A percentile compares a stretch with the other conserved stretches of the same genome.
phyloP scores from a whole-genome alignment of 2,888 invertebrate genomes.

The Choristoneura rosaceana region DNA sequence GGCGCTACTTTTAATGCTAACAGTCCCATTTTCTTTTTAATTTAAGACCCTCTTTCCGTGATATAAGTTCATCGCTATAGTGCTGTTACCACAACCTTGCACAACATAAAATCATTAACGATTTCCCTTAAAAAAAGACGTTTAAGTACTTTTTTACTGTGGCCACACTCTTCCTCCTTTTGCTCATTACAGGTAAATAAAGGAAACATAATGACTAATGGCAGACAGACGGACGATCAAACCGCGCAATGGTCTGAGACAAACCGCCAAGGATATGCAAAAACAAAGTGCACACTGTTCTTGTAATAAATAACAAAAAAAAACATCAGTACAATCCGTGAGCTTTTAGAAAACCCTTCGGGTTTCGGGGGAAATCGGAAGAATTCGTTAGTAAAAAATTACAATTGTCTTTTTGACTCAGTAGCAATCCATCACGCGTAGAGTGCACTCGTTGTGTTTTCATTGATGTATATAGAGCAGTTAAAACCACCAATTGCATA shows the following conservation, averaged over 20 bases:
- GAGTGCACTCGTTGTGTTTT: no score
- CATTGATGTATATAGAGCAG: no score
- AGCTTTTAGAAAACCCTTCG: no score
- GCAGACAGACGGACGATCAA: slow-evolving; percentile 62
- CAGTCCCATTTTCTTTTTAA: no score
- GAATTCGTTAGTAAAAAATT: no score
- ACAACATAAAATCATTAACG: slow-evolving; percentile 1
- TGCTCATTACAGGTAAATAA: slow-evolving; percentile 56
- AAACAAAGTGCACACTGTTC: slow-evolving; percentile 52
- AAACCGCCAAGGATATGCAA: slow-evolving; percentile 75
- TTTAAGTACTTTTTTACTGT: slow-evolving; percentile 17
- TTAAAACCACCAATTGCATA: no score
- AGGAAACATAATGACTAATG: slow-evolving; percentile 61
- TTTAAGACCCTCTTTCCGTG: neutral
- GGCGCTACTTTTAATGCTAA: no score
- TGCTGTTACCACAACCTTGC: slow-evolving; percentile 7
- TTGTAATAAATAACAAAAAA: neutral
- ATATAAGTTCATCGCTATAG: neutral
- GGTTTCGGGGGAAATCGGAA: no score
- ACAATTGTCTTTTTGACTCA: no score
- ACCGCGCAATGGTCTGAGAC: slow-evolving; percentile 66
- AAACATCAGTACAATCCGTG: no score
- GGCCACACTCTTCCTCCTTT: slow-evolving; percentile 57
- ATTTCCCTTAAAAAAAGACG: slow-evolving; percentile 26
- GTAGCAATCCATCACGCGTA: no score